These are phyloP conservation scores for Meandrusa payeni DNA, from an alignment of 2,888 invertebrate genomes.

Conservation along the genomic window DNA sequence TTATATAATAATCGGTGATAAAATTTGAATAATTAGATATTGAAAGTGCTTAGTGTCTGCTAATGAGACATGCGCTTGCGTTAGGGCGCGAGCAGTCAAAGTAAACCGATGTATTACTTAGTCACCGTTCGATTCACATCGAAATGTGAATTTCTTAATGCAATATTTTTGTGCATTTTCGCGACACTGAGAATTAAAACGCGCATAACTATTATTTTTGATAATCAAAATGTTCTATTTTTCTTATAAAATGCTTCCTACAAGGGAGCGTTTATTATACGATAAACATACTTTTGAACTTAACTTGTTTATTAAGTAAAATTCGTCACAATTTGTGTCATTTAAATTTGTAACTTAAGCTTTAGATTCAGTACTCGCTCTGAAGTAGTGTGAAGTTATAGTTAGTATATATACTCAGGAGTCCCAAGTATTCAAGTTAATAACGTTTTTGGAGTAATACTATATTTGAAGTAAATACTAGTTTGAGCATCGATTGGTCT, in stretches of 20 bases:
- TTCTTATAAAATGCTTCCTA: slow-evolving; percentile 66
- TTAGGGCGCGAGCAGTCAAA: slow-evolving; percentile 21
- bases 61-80: slow-evolving; percentile 11
- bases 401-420: slow-evolving; percentile 41
- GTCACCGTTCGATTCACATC: slow-evolving; percentile 20
- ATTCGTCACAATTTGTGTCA: slow-evolving; percentile 54
- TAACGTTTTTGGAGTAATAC: slow-evolving; percentile 35
- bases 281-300: slow-evolving; percentile 64
- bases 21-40: slow-evolving; percentile 6
- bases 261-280: slow-evolving; percentile 60
- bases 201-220: slow-evolving; percentile 75
- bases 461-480: slow-evolving; percentile 35
- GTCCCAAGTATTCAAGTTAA: slow-evolving; percentile 38
- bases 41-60: not conserved
- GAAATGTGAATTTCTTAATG: slow-evolving; percentile 43
- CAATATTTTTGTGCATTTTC: slow-evolving; percentile 59
- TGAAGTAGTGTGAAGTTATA: slow-evolving; percentile 31
- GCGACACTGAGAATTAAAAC: slow-evolving; percentile 51
- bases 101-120: slow-evolving; percentile 24
- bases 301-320: slow-evolving; percentile 54
- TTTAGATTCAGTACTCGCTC: slow-evolving; percentile 33
- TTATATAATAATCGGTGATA: not conserved
- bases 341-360: slow-evolving; percentile 48
- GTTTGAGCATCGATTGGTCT: slow-evolving; percentile 68
- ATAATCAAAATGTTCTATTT: slow-evolving; percentile 73